A percentile compares a stretch with the other conserved stretches of the same genome.
Evolutionary conservation across 2,797 vertebrate species (phyloP).

Genomic region (Stomatorhinus walkeri): DNA sequence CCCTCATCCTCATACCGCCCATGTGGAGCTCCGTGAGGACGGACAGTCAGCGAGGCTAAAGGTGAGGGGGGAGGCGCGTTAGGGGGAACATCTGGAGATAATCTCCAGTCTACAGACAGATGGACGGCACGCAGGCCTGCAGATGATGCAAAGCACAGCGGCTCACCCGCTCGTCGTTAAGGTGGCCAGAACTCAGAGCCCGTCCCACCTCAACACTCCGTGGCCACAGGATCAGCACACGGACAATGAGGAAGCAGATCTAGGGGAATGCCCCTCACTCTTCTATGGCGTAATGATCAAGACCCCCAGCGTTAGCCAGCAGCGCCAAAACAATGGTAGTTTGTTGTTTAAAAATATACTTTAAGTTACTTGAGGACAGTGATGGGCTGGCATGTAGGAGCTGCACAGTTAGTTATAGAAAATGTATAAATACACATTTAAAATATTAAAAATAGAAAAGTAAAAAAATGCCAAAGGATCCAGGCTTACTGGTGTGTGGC

Average conservation of each 20-base stretch:
- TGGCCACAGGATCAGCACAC: neutral
- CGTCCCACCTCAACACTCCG: neutral
- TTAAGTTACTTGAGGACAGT: neutral
- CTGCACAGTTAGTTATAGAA: neutral
- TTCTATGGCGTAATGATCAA: neutral
- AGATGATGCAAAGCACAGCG: neutral
- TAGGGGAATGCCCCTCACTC: neutral
- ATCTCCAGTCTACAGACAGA: constrained; percentile 8
- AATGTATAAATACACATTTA: neutral
- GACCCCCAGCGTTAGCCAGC: neutral
- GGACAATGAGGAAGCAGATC: neutral
- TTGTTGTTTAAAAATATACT: neutral
- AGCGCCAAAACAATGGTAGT: neutral
- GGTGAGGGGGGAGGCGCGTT: neutral
- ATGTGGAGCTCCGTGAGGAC: constrained; percentile 1
- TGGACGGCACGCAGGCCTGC: neutral
- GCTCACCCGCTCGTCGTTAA: neutral
- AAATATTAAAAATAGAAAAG: neutral
- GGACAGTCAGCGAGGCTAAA: neutral
- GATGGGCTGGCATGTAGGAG: neutral
- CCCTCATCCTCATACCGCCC: neutral
- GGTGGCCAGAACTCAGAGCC: neutral
- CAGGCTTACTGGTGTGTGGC: neutral
- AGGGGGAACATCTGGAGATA: neutral
- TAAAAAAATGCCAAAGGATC: neutral